Conservation (phyloP, 2,888 invertebrate species). For the Leptodirus hochenwartii region DNA sequence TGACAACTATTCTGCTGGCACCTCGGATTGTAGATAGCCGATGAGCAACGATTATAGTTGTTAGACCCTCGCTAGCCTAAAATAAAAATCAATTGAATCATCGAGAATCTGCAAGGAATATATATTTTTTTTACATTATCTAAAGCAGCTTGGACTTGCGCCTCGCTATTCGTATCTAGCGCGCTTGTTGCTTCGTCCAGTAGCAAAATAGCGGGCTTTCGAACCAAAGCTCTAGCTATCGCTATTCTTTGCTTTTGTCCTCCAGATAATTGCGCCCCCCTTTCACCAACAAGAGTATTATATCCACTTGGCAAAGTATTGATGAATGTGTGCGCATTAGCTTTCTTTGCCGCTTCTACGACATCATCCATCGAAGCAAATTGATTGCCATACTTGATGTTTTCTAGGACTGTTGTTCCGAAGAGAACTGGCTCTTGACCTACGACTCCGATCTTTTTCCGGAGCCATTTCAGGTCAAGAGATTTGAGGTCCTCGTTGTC, state of each 20-base stretch:
- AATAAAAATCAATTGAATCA: constrained; percentile 6
- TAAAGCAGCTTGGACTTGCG: constrained; percentile 64
- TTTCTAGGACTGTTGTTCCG: constrained; percentile 66
- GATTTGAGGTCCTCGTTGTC: constrained; percentile 50
- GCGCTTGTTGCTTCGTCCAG: constrained; percentile 85
- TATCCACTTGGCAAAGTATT: constrained; percentile 59
- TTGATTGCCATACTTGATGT: constrained; percentile 59
- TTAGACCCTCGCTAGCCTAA: constrained; percentile 52
- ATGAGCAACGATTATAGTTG: constrained; percentile 65
- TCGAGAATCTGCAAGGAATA: constrained; percentile 4
- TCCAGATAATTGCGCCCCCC: constrained; percentile 69
- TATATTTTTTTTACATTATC: constrained; percentile 36
- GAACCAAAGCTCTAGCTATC: constrained; percentile 71
- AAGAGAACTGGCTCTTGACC: constrained; percentile 85
- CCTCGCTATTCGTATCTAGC: constrained; percentile 70
- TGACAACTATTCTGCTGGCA: constrained; percentile 54
- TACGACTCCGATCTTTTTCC: constrained; percentile 70
- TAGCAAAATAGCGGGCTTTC: constrained; percentile 60
- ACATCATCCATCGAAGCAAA: constrained; percentile 47
- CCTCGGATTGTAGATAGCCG: constrained; percentile 54
- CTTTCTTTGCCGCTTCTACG: constrained; percentile 46
- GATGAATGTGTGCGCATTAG: constrained; percentile 65
- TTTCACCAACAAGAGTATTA: constrained; percentile 68
- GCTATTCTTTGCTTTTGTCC: constrained; percentile 85
- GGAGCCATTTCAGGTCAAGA: constrained; percentile 62